These are phyloP conservation scores for Tolmerus cingulatus DNA, from an alignment of 2,888 invertebrate genomes.

Conservation along the genomic window DNA sequence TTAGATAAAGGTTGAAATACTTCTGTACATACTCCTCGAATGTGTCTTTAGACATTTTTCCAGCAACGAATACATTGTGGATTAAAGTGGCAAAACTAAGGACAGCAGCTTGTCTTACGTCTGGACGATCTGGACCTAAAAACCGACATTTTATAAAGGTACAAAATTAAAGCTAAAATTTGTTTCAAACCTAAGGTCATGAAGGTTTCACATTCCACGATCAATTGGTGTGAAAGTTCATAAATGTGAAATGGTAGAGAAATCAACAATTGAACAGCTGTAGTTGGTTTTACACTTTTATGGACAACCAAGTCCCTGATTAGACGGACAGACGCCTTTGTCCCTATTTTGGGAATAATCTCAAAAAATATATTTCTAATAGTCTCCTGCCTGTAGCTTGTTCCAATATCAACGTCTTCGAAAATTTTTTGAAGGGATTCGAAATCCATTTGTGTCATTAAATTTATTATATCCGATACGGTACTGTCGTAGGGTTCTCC, in stretches of 20 bases:
- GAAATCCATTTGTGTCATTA: conserved; percentile 61
- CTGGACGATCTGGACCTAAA: conserved; percentile 61
- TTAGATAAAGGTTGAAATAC: conserved; percentile 75
- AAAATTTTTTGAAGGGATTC: conserved; percentile 64
- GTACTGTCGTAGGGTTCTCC: conserved; percentile 62
- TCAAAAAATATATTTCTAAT: conserved; percentile 77
- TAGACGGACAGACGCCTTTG: conserved; percentile 71
- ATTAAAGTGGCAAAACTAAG: conserved; percentile 75
- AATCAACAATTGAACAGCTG: conserved; percentile 71
- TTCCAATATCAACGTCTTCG: conserved; percentile 70
- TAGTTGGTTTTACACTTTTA: conserved; percentile 70
- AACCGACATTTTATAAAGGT: background rate
- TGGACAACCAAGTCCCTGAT: conserved; percentile 72
- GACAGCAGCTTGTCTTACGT: conserved; percentile 73
- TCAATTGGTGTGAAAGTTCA: conserved; percentile 65
- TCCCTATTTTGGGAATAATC: conserved; percentile 74
- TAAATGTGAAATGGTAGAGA: conserved; percentile 77
- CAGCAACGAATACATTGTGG: conserved; percentile 68
- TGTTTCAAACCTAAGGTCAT: conserved; percentile 59
- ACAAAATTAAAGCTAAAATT: background rate
- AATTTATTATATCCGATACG: conserved; percentile 60
- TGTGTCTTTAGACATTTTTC: conserved; percentile 69
- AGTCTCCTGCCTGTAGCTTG: conserved; percentile 78
- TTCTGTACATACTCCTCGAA: conserved; percentile 76
- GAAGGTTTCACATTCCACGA: conserved; percentile 68